phyloP scores from a whole-genome alignment of 2,797 vertebrate species.

The Silurus lanzhouensis region DNA sequence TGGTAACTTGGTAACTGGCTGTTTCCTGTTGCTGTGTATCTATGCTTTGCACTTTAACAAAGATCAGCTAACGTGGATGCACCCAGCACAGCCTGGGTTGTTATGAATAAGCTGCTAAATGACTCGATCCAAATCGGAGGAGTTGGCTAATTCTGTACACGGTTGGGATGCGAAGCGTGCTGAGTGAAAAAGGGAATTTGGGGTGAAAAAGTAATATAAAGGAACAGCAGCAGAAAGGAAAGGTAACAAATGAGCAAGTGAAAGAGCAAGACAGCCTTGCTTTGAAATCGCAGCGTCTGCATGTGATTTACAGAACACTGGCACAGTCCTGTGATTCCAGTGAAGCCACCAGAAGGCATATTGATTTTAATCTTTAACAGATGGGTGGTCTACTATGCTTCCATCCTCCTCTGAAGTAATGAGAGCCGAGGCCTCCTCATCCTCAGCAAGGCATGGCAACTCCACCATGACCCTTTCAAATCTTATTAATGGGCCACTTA shows the following conservation, averaged over 20 bases:
- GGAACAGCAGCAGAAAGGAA: background rate
- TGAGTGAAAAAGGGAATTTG: background rate
- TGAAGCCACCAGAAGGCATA: slow-evolving; percentile 67
- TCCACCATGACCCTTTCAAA: slow-evolving; percentile 54
- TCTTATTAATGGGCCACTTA: slow-evolving; percentile 47
- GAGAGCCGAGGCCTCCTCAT: slow-evolving; percentile 45
- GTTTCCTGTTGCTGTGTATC: slow-evolving; percentile 59
- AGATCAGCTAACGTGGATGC: slow-evolving; percentile 18
- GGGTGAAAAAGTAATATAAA: background rate
- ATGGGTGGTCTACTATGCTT: slow-evolving; percentile 61
- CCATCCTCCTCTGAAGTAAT: slow-evolving; percentile 24
- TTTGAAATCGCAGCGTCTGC: slow-evolving; percentile 35
- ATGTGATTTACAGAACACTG: slow-evolving; percentile 60
- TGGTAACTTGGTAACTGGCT: slow-evolving; percentile 28
- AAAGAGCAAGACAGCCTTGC: slow-evolving; percentile 17
- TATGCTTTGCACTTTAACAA: slow-evolving; percentile 53
- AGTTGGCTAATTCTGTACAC: background rate
- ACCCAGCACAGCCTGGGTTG: slow-evolving; percentile 8
- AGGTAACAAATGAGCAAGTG: background rate
- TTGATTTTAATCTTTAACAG: slow-evolving; percentile 73
- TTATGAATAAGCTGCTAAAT: slow-evolving; percentile 42
- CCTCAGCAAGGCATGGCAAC: slow-evolving; percentile 61
- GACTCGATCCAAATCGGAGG: slow-evolving; percentile 9
- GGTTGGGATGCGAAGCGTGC: slow-evolving; percentile 30
- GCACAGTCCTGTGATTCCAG: slow-evolving; percentile 62